phyloP scores from a whole-genome alignment of 2,888 invertebrate species.

The Suillia variegata region DNA sequence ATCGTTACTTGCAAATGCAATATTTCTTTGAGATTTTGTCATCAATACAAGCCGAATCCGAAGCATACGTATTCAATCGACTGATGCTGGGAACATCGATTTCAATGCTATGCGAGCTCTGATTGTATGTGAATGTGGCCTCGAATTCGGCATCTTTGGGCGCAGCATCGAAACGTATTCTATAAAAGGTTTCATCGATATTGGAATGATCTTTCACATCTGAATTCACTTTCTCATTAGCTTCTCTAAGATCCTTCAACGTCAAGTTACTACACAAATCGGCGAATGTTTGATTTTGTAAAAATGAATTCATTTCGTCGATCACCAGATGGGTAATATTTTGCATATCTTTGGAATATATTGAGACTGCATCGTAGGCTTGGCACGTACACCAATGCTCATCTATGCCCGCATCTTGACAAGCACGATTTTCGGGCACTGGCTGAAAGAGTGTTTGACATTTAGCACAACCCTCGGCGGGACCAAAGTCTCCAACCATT shows the following conservation, averaged over 20 bases:
- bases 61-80: conserved; percentile 63
- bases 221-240: conserved; percentile 15
- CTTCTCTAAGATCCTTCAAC: not conserved
- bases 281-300: conserved; percentile 1
- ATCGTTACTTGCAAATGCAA: conserved; percentile 58
- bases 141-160: conserved; percentile 23
- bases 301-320: conserved; percentile 21
- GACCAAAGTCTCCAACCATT: too few species aligned
- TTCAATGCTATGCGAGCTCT: not conserved
- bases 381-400: conserved; percentile 50
- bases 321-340: conserved; percentile 14
- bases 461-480: conserved; percentile 65
- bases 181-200: conserved; percentile 12
- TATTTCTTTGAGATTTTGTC: conserved; percentile 63
- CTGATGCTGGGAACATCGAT: conserved; percentile 63
- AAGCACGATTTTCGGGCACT: conserved; percentile 53
- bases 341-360: not conserved
- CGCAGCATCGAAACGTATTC: conserved; percentile 1
- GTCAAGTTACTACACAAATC: conserved; percentile 17
- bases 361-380: conserved; percentile 56
- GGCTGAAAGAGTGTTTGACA: conserved; percentile 69
- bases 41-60: conserved; percentile 62
- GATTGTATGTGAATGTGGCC: conserved; percentile 25
- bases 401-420: conserved; percentile 33
- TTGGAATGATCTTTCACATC: conserved; percentile 4